These are phyloP conservation scores for Falco concolor DNA, from an alignment of 2,797 vertebrate genomes.

Conservation along the genomic window DNA sequence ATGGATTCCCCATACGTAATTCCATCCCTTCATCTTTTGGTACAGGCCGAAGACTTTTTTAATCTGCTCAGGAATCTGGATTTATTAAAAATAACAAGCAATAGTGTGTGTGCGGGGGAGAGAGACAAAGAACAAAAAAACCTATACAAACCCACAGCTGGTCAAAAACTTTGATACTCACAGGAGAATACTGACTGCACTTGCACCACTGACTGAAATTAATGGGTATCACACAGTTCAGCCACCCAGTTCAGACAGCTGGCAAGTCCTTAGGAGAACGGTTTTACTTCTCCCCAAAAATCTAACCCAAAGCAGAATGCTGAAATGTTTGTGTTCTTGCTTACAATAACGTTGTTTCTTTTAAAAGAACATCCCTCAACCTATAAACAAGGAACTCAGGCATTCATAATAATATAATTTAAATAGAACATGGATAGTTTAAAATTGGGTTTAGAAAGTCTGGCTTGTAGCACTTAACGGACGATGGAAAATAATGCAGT, in stretches of 20 bases:
- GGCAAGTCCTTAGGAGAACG: background rate
- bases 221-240: background rate
- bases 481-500: constrained; percentile 16
- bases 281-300: background rate
- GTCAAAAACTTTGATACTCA: background rate
- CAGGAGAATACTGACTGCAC: background rate
- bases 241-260: background rate
- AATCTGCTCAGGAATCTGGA: background rate
- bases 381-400: background rate
- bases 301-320: background rate
- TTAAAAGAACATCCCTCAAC: background rate
- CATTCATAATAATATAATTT: background rate
- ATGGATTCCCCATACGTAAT: background rate
- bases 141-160: background rate
- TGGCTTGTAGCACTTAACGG: background rate
- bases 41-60: background rate
- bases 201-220: background rate
- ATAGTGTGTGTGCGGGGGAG: too few species aligned
- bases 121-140: background rate
- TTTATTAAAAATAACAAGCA: background rate
- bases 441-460: constrained; percentile 13
- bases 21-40: background rate
- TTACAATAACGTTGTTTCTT: background rate
- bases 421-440: background rate
- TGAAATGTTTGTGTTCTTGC: background rate